Conservation (phyloP, 2,797 vertebrate species). For the Sylvia borin region DNA sequence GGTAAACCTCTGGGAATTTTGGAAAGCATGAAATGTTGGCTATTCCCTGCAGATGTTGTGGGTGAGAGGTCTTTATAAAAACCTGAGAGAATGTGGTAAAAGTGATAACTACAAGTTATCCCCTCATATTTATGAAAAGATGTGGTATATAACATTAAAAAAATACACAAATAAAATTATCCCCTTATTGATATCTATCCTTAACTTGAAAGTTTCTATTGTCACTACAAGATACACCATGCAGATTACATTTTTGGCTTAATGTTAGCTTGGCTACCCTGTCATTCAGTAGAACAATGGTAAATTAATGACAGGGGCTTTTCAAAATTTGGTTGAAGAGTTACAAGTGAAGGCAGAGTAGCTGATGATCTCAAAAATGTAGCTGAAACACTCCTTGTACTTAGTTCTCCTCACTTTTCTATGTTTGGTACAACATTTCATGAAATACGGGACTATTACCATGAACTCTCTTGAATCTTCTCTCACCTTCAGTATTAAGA, state of each 20-base stretch:
- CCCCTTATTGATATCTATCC: not conserved
- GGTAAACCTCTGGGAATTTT: not conserved
- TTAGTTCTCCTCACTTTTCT: not conserved
- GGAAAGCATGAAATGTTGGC: not conserved
- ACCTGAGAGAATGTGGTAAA: not conserved
- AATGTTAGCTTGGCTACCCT: not conserved
- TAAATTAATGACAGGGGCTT: not conserved
- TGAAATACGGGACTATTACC: not conserved
- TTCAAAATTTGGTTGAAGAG: not conserved
- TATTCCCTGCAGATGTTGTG: not conserved
- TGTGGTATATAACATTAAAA: not conserved
- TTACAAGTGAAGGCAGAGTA: not conserved
- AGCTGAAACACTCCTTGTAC: not conserved
- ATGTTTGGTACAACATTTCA: not conserved
- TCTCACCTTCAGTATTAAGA: not conserved
- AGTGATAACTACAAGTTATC: not conserved
- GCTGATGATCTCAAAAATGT: not conserved
- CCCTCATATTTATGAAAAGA: not conserved
- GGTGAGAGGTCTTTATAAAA: not conserved
- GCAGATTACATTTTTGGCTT: not conserved
- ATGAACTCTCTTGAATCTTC: not conserved
- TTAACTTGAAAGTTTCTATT: not conserved
- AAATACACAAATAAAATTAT: not conserved
- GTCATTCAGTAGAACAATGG: not conserved
- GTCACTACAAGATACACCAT: not conserved